phyloP scores from a whole-genome alignment of 2,797 vertebrate genomes.

The Acrossocheilus wenchowensis region DNA sequence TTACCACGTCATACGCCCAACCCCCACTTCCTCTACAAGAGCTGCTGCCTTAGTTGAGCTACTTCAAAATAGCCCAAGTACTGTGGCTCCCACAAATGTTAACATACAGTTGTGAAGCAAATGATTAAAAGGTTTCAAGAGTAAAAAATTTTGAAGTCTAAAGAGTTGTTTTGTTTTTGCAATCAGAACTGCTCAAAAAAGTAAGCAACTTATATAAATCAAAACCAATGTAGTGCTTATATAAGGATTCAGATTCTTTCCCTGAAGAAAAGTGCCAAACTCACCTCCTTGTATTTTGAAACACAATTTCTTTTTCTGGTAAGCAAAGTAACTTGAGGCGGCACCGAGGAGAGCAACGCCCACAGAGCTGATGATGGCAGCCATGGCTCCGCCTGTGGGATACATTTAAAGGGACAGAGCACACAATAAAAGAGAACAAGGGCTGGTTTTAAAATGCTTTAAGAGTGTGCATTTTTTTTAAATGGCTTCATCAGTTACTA shows the following conservation, averaged over 20 bases:
- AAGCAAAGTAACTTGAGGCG: slow-evolving; percentile 89
- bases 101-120: neutral
- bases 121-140: neutral
- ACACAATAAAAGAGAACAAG: neutral
- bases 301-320: slow-evolving; percentile 96
- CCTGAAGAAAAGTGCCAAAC: slow-evolving; percentile 32
- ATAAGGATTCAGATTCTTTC: neutral
- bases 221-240: neutral
- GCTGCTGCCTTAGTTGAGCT: neutral
- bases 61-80: neutral
- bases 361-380: slow-evolving; percentile 85
- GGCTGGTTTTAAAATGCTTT: neutral
- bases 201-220: neutral
- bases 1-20: neutral
- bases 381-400: slow-evolving; percentile 68
- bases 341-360: slow-evolving; percentile 85
- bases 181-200: neutral
- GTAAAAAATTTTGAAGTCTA: neutral
- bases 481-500: neutral
- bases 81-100: neutral
- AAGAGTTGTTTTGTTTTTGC: neutral
- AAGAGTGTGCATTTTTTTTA: neutral
- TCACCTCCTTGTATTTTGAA: slow-evolving; percentile 87
- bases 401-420: slow-evolving; percentile 16
- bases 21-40: slow-evolving; percentile 29